Conservation (phyloP, 2,113 vertebrate species). For the Marmota monax region DNA sequence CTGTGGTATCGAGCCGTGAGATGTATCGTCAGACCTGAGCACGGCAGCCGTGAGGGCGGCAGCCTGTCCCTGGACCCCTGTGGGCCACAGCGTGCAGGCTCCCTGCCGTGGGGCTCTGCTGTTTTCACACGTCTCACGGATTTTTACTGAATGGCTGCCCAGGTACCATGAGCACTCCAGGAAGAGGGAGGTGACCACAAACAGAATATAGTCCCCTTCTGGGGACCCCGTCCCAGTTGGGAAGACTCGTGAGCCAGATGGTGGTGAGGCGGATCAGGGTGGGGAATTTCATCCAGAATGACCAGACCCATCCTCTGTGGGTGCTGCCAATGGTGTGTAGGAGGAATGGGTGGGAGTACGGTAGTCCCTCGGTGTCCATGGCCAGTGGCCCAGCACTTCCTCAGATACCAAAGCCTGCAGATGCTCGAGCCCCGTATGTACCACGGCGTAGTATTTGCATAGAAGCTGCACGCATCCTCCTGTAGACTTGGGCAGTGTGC, state of each 20-base stretch:
- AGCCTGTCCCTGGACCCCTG: no score
- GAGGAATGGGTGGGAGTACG: rapidly evolving
- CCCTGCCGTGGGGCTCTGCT: no score
- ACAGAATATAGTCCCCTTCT: neutral
- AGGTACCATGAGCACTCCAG: neutral
- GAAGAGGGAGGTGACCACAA: neutral
- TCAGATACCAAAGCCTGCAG: neutral
- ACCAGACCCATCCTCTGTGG: no score
- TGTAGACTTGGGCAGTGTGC: neutral
- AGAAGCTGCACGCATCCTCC: neutral
- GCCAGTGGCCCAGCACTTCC: neutral
- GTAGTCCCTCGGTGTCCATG: neutral
- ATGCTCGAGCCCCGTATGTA: neutral
- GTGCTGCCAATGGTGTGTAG: rapidly evolving
- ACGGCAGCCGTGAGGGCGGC: no score
- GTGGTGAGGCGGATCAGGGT: no score
- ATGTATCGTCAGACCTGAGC: no score
- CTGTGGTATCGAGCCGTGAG: no score
- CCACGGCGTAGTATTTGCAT: no score
- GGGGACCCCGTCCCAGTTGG: neutral
- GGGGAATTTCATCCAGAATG: neutral
- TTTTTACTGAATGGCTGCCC: no score
- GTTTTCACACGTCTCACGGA: rapidly evolving
- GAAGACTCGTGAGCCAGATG: neutral
- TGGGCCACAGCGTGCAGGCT: no score